Base-by-base conservation (phyloP, 1,140 invertebrate species). In the Thaumetopoea pityocampa region DNA sequence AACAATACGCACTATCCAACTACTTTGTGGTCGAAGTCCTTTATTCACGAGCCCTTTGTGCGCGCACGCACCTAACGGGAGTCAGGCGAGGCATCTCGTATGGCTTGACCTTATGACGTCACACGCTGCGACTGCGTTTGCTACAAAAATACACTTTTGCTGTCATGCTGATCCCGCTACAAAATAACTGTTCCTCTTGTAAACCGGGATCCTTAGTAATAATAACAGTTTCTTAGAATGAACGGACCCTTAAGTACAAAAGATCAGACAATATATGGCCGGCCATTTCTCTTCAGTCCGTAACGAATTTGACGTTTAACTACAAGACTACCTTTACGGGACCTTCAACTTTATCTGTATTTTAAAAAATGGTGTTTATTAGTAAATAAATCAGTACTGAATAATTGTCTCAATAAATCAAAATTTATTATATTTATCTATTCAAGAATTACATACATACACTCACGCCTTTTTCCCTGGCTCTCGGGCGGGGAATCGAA, bases 101-200 rank as follows among this genome's bases (percentile, higher is more conserved):
- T 67, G 61, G 62, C 45, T 59, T 42, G 16, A 26, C 36, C 55
- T 60, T 71, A 63, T 83, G 73, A 79, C 76, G 76, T 80, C 79
- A 83, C 76, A 83, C 41, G 17, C 22, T 30, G 23, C 44, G 22
- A 10, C 43, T 55, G 59, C 34, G 57, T 73, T 70, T 73, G 63
- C 54, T 60, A 70, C 49, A 59, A 76, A 71, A 78, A 70, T 79
- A 56, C 67, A 77, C 71, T 80, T 77, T 76, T 79, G 56, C 70
- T 55, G 60, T 76, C 65, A 66, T 51, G 32, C 58, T 16, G 55
- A 38, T 28, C 33, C 63, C 67, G 67, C 67, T 69, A 77, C 58
- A 49, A 59, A 63, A 35, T 79, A 83, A 83, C 79, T 73, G 76
- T 77, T 67, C 50, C 60, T 65, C 52, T 74, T 60, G 79, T 83